Conservation (phyloP, 2,888 invertebrate species). For the Sclerodermus sp. region DNA sequence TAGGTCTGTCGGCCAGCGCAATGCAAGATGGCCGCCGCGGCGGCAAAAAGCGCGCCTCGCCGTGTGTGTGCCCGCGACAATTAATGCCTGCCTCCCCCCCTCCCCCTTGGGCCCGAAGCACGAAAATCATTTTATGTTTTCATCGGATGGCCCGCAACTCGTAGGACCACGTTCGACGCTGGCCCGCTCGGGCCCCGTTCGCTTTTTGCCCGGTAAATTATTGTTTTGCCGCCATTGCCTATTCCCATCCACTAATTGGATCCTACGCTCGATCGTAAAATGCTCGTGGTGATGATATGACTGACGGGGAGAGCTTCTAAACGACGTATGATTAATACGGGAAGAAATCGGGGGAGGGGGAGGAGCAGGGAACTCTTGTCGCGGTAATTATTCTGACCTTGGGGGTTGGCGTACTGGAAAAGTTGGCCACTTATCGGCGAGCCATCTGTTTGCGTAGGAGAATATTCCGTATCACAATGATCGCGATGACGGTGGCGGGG, state of each 20-base stretch:
- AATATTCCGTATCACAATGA: too few relatives aligned
- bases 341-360: too few relatives aligned
- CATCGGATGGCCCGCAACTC: slow-evolving; percentile 25
- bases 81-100: slow-evolving; percentile 28
- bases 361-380: too few relatives aligned
- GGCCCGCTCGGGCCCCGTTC: slow-evolving; percentile 1
- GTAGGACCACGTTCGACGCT: neutral
- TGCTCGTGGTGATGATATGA: too few relatives aligned
- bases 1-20: too few relatives aligned
- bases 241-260: neutral
- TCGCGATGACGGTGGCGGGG: too few relatives aligned
- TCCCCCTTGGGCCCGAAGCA: slow-evolving; percentile 22
- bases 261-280: neutral
- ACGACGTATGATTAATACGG: too few relatives aligned
- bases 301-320: too few relatives aligned
- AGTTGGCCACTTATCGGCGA: too few relatives aligned
- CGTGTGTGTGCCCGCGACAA: slow-evolving; percentile 35
- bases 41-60: slow-evolving; percentile 10
- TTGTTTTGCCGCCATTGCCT: slow-evolving; percentile 18
- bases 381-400: too few relatives aligned
- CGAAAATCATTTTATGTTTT: slow-evolving; percentile 49
- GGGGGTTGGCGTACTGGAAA: too few relatives aligned
- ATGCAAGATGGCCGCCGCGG: slow-evolving; percentile 5
- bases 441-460: too few relatives aligned
- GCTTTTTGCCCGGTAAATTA: slow-evolving; percentile 8